Base-by-base conservation (phyloP, 2,113 vertebrate species). In the Carlito syrichta region DNA sequence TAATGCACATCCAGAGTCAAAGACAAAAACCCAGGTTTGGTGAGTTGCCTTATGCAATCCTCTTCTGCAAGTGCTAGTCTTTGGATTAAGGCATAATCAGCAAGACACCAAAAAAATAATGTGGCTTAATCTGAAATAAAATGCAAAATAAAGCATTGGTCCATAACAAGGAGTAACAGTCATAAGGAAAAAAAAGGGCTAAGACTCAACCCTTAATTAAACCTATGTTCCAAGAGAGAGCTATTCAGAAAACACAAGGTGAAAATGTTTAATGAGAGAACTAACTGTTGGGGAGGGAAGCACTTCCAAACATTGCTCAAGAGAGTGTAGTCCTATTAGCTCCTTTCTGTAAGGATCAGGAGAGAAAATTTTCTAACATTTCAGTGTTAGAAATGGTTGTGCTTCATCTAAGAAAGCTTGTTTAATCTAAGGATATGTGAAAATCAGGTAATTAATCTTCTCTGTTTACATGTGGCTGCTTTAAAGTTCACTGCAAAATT, bases 401-500 rank as follows among this genome's bases (percentile, higher is more conserved):
- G 52, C 74, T 73, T 89, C 32, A 68, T 25, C 63, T 77, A n/a
- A 90, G 50, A 92, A 95, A 63, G n/a, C 43, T 86, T 96, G 56
- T 82, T 86, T 69, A 25, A 66, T 88, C 27, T 86, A 93, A 95
- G 22, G 23, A 74, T 81, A 62, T 79, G 17, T 87, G 45, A 85
- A 95, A 91, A 52, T 91, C n/a, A 88, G 52, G 45, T 52, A 83
- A 90, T 50, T 40, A 73, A 82, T 52, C 38, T 76, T 88, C 50
- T 81, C 35, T 91, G 35, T 60, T 58, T 91, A 60, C 50, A 89
- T 69, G 63, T 91, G 68, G 71, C 40, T 86, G 27, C 30, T 94
- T 92, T 91, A 96, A 60, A 63, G 27, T 95, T 93, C 69, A 90
- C 40, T 79, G 54, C 60, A 85, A 97, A 95, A 69, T 86, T 27